Evolutionary conservation across 2,113 vertebrate genomes (phyloP).

Genomic region (Coptodon rendalli): DNA sequence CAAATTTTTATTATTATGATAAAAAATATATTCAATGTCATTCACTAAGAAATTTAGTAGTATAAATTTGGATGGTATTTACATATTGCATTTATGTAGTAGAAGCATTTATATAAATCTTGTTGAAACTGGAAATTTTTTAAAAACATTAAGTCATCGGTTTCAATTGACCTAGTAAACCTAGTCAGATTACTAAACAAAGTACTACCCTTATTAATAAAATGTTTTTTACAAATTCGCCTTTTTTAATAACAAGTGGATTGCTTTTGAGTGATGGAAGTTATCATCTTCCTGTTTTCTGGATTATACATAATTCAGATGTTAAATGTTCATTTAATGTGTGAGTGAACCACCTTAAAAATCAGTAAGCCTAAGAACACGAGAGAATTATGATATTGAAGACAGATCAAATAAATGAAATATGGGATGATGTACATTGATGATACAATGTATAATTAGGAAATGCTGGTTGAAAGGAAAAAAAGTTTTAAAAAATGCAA

Average conservation of each 20-base stretch:
- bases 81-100: too few species aligned
- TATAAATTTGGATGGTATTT: too few species aligned
- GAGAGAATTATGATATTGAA: not conserved
- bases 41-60: not conserved
- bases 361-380: not conserved
- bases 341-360: not conserved
- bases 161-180: not conserved
- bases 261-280: not conserved
- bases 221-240: not conserved
- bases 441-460: not conserved
- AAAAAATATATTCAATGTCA: not conserved
- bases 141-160: accelerated
- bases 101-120: not conserved
- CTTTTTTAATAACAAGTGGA: not conserved
- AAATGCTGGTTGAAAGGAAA: not conserved
- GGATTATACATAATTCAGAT: not conserved
- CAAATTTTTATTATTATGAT: too few species aligned
- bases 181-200: not conserved
- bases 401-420: not conserved
- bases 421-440: not conserved
- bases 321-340: not conserved
- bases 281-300: not conserved
- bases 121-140: accelerated
- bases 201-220: not conserved
- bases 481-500: not conserved